Evolutionary conservation across 1,140 invertebrate genomes (phyloP).

Genomic region (Papilio machaon): DNA sequence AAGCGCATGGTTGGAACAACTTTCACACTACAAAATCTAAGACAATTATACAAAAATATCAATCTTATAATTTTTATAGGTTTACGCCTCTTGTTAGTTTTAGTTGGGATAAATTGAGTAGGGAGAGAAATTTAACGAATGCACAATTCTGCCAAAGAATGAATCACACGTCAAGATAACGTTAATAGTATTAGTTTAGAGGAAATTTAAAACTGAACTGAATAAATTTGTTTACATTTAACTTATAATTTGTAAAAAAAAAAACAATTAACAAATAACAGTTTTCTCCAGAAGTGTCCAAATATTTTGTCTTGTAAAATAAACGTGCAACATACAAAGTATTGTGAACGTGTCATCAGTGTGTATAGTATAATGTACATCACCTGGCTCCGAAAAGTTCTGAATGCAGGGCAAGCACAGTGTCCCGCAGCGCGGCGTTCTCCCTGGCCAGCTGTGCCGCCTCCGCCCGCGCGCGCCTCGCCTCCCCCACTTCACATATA

Average conservation of each 20-base stretch:
- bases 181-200: background rate
- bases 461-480: slow-evolving; percentile 83
- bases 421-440: slow-evolving; percentile 87
- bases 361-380: background rate
- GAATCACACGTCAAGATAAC: too few species aligned
- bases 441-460: slow-evolving; percentile 86
- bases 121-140: too few species aligned
- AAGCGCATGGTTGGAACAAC: background rate
- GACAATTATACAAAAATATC: background rate
- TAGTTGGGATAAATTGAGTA: too few species aligned
- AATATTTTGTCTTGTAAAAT: too few species aligned
- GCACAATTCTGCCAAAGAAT: background rate
- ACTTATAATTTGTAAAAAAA: too few species aligned
- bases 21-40: background rate
- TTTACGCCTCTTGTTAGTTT: background rate
- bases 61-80: background rate
- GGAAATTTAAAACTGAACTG: background rate
- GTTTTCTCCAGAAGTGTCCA: too few species aligned
- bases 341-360: too few species aligned
- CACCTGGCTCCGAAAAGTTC: slow-evolving; percentile 91
- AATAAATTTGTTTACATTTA: too few species aligned
- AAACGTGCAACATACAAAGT: too few species aligned
- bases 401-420: slow-evolving; percentile 88
- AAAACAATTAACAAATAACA: too few species aligned
- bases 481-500: slow-evolving; percentile 67